Percentiles rank a stretch among this genome's conserved stretches.
Evolutionary conservation across 2,113 vertebrate species (phyloP).

Genomic region (Rhea pennata): DNA sequence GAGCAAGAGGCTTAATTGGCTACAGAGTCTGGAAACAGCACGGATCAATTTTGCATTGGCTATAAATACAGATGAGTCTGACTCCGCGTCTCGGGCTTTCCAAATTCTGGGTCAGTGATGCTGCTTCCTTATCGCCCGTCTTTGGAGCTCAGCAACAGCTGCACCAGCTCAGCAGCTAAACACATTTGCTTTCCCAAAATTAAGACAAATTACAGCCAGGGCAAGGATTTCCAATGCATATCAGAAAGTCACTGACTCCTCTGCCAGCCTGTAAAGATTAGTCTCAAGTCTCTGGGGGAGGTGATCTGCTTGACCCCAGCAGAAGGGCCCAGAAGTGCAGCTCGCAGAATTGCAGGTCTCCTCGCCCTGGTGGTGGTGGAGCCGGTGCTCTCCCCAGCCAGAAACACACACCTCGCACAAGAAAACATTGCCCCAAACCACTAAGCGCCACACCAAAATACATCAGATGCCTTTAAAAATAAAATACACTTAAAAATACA

Average conservation of each 20-base stretch:
- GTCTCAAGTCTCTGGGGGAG: not conserved
- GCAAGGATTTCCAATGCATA: not conserved
- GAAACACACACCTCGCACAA: fast-evolving
- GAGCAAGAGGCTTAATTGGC: not conserved
- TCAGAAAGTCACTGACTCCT: not conserved
- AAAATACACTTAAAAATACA: not conserved
- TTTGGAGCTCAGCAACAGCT: not conserved
- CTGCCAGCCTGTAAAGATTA: not conserved
- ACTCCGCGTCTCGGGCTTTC: not conserved
- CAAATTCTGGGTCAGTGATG: fast-evolving
- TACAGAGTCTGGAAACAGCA: not conserved
- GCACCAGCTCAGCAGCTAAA: not conserved
- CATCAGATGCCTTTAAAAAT: not conserved
- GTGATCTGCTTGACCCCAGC: not conserved
- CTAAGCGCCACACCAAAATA: not conserved
- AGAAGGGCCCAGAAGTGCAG: not conserved
- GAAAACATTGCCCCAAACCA: not conserved
- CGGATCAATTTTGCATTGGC: not conserved
- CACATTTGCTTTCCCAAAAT: not conserved
- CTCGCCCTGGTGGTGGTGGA: fast-evolving
- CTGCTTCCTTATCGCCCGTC: not conserved
- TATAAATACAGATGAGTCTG: not conserved
- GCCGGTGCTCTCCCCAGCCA: too few relatives aligned
- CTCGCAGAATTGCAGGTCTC: not conserved
- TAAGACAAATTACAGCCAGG: not conserved